A percentile compares a stretch with the other conserved stretches of the same genome.
phyloP scores from a whole-genome alignment of 2,888 invertebrate species.

The Chymomyza procnemis region DNA sequence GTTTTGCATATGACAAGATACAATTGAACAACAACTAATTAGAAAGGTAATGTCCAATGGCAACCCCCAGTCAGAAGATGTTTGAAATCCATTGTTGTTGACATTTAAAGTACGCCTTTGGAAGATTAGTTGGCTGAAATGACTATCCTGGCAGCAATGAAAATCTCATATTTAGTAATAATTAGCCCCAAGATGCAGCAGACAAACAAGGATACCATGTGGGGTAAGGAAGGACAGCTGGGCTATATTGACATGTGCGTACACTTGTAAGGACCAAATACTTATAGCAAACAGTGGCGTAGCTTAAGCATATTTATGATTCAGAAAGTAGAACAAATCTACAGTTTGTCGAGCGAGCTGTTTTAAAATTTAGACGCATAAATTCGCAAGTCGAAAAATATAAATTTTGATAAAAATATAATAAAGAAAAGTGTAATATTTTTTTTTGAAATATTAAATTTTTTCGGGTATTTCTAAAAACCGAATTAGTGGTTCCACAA shows the following conservation, averaged over 20 bases:
- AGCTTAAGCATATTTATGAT: background rate
- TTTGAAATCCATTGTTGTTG: slow-evolving; percentile 3
- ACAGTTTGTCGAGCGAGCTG: too few relatives aligned
- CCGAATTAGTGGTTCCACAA: too few relatives aligned
- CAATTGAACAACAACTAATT: slow-evolving; percentile 71
- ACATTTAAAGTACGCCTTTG: slow-evolving; percentile 13
- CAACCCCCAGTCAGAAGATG: background rate
- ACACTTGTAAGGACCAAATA: background rate
- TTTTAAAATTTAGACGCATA: too few relatives aligned
- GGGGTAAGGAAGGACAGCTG: background rate
- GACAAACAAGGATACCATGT: background rate
- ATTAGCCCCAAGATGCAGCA: slow-evolving; percentile 48
- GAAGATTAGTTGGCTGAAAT: background rate
- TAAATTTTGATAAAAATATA: too few relatives aligned
- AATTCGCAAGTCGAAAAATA: too few relatives aligned
- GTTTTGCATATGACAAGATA: slow-evolving; percentile 28
- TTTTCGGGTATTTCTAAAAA: too few relatives aligned
- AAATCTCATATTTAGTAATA: slow-evolving; percentile 44
- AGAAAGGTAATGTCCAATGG: background rate
- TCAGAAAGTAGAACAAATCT: too few relatives aligned
- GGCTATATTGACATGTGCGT: slow-evolving; percentile 30
- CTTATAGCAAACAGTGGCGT: background rate
- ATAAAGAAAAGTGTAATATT: too few relatives aligned
- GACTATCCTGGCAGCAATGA: slow-evolving; percentile 34
- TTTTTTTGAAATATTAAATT: too few relatives aligned